Evolutionary conservation across 2,797 vertebrate species (phyloP).

Genomic region (Clarias pachynema): DNA sequence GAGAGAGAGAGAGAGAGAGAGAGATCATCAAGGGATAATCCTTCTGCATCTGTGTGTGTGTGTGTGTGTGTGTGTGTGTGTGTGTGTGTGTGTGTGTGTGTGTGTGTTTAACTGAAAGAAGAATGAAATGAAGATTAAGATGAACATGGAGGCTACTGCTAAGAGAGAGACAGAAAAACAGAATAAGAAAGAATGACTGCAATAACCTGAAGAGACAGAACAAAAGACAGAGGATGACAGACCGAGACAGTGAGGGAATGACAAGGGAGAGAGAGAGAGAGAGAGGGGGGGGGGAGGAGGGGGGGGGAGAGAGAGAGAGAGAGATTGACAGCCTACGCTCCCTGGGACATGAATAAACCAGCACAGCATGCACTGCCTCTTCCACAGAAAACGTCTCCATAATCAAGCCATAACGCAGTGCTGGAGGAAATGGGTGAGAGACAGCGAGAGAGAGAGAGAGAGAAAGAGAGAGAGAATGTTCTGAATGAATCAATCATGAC

Average conservation of each 20-base stretch:
- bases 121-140: slow-evolving; percentile 50
- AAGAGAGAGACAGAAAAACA: slow-evolving; percentile 22
- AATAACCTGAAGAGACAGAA: slow-evolving; percentile 50
- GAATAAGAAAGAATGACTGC: slow-evolving; percentile 49
- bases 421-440: slow-evolving; percentile 31
- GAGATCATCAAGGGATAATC: slow-evolving; percentile 31
- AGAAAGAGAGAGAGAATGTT: slow-evolving; percentile 51
- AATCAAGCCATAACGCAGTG: slow-evolving; percentile 28
- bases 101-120: slow-evolving; percentile 18
- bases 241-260: slow-evolving; percentile 28
- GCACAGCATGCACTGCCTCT: slow-evolving; percentile 53
- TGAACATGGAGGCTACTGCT: slow-evolving; percentile 59
- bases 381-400: slow-evolving; percentile 55
- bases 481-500: slow-evolving; percentile 80
- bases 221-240: slow-evolving; percentile 47
- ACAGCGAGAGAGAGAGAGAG: slow-evolving; percentile 56
- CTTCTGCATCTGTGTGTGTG: not conserved
- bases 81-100: not conserved
- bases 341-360: slow-evolving; percentile 73
- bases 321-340: slow-evolving; percentile 75
- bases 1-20: slow-evolving; percentile 29
- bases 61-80: not conserved
- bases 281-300: slow-evolving; percentile 49
- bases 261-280: slow-evolving; percentile 49
- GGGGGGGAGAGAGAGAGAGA: slow-evolving; percentile 54